These are phyloP conservation scores for Holotrichia oblita DNA, from an alignment of 1,140 invertebrate genomes.

Conservation along the genomic window DNA sequence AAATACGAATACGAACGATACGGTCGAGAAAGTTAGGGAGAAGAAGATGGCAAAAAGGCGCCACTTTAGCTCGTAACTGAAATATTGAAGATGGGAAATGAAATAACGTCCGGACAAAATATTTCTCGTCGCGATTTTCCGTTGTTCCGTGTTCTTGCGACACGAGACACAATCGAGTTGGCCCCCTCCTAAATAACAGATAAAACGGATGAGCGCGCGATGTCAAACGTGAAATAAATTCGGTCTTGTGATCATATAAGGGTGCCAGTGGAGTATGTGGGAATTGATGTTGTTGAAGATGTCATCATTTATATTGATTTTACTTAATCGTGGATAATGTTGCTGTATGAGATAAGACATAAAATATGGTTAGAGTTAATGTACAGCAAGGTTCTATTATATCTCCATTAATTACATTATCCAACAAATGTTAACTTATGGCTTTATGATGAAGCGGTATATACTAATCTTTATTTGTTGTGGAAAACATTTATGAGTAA, in stretches of 20 bases:
- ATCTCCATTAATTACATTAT: too few relatives aligned
- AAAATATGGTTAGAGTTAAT: too few relatives aligned
- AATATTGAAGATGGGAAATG: neutral
- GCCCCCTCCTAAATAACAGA: neutral
- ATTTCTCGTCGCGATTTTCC: neutral
- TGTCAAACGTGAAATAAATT: neutral
- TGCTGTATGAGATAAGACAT: too few relatives aligned
- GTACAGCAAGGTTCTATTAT: too few relatives aligned
- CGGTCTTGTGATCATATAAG: neutral
- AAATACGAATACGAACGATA: too few relatives aligned
- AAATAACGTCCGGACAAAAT: slow-evolving; percentile 12
- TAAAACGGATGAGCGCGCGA: neutral
- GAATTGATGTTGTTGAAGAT: neutral
- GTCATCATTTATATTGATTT: neutral
- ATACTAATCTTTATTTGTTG: too few relatives aligned
- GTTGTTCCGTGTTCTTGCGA: neutral
- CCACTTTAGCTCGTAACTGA: neutral
- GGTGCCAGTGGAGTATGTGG: neutral
- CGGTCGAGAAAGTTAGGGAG: too few relatives aligned
- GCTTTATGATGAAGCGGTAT: too few relatives aligned
- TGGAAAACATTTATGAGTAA: too few relatives aligned
- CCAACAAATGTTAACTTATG: too few relatives aligned
- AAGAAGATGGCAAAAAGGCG: too few relatives aligned
- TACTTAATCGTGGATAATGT: neutral
- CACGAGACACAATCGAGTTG: slow-evolving; percentile 11